These are phyloP conservation scores for Radopholus similis DNA, from an alignment of 1,140 invertebrate genomes.

Conservation along the genomic window DNA sequence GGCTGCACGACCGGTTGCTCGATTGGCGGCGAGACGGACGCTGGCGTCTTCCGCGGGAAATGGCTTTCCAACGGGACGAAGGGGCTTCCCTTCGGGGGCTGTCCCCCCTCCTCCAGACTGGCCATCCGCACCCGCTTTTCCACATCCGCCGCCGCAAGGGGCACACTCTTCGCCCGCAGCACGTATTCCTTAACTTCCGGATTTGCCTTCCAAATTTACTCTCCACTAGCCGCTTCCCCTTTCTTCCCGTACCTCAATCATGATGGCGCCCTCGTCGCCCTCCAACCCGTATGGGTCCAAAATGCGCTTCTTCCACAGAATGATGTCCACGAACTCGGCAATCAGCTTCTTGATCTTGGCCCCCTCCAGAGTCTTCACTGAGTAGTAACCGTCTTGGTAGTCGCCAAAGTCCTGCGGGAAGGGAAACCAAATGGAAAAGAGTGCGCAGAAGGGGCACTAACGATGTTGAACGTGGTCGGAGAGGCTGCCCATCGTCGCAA, in stretches of 20 bases:
- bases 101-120: neutral
- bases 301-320: conserved; percentile 77
- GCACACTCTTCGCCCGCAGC: conserved; percentile 1
- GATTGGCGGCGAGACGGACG: too few relatives aligned
- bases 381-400: conserved; percentile 96
- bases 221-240: too few relatives aligned
- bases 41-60: too few relatives aligned
- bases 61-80: too few relatives aligned
- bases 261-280: conserved; percentile 94
- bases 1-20: too few relatives aligned
- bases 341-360: conserved; percentile 96
- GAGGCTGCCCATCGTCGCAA: conserved; percentile 89
- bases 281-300: conserved; percentile 95
- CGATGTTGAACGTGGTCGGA: conserved; percentile 80
- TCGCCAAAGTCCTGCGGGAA: conserved; percentile 85
- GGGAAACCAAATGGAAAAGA: neutral
- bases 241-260: too few relatives aligned
- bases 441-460: neutral
- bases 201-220: too few relatives aligned
- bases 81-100: neutral
- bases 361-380: conserved; percentile 92
- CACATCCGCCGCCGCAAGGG: neutral
- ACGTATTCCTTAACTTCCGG: too few relatives aligned
- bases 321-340: conserved; percentile 96
- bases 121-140: neutral